These are phyloP conservation scores for Megaustenia siamemsis DNA, from an alignment of 2,888 invertebrate genomes.

Conservation along the genomic window DNA sequence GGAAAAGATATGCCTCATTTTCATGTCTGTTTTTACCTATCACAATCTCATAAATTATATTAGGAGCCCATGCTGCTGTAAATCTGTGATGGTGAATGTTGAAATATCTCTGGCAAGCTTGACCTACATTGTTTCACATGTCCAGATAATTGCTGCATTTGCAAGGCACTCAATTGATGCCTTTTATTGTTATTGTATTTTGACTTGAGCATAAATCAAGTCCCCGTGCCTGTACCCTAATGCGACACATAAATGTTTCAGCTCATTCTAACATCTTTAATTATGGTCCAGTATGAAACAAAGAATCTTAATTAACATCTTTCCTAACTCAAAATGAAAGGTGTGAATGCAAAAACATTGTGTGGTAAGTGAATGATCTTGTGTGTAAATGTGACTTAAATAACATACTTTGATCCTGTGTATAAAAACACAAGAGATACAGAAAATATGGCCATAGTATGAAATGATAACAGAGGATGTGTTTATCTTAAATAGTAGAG, in stretches of 20 bases:
- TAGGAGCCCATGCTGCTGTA: neutral
- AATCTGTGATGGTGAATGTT: slow-evolving; percentile 24
- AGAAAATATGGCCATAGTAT: neutral
- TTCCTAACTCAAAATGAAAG: neutral
- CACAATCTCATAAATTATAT: neutral
- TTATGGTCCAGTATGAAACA: neutral
- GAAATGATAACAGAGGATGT: neutral
- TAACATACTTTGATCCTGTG: neutral
- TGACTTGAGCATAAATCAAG: slow-evolving; percentile 18
- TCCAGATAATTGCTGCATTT: slow-evolving; percentile 37
- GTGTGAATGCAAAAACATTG: neutral
- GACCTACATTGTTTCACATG: slow-evolving; percentile 2
- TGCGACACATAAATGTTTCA: slow-evolving; percentile 1
- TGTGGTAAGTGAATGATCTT: neutral
- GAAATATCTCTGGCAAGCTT: slow-evolving; percentile 18
- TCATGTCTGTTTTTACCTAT: neutral
- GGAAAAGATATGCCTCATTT: neutral
- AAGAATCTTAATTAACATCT: neutral
- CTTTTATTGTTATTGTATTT: slow-evolving; percentile 40
- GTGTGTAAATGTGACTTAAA: neutral
- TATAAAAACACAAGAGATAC: neutral
- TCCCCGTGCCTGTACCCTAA: slow-evolving; percentile 42
- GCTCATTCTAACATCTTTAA: neutral
- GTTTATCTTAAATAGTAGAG: neutral
- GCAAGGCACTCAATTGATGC: slow-evolving; percentile 22